phyloP scores from a whole-genome alignment of 2,113 vertebrate genomes.

The Cyprinodon brontotheroides region DNA sequence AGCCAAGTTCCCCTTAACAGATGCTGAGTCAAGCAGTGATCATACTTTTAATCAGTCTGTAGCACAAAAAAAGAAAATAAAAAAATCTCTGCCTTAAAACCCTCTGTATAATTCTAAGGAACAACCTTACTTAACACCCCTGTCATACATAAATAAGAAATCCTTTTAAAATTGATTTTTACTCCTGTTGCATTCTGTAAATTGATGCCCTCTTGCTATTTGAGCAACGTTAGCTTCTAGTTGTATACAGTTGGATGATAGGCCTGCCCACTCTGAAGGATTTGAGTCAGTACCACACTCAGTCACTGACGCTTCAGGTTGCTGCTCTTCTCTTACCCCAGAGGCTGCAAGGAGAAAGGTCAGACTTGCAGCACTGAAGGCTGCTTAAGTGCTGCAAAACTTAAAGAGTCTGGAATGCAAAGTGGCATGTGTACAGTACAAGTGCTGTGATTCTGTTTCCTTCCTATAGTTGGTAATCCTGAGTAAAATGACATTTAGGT shows the following conservation, averaged over 20 bases:
- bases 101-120: constrained; percentile 7
- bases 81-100: background rate
- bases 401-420: background rate
- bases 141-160: constrained; percentile 36
- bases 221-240: constrained; percentile 45
- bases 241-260: constrained; percentile 16
- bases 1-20: constrained; percentile 32
- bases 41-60: constrained; percentile 1
- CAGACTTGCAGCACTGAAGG: constrained; percentile 22
- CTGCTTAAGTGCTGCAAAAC: constrained; percentile 20
- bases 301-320: constrained; percentile 52
- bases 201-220: constrained; percentile 58
- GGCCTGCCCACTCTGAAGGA: constrained; percentile 26
- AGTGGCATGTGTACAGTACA: background rate
- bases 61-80: background rate
- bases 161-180: constrained; percentile 63
- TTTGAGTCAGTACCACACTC: constrained; percentile 30
- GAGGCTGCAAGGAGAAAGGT: constrained; percentile 59
- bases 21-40: constrained; percentile 1
- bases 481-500: too few relatives aligned
- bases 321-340: constrained; percentile 34
- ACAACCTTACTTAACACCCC: constrained; percentile 18
- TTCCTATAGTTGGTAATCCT: background rate
- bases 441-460: background rate
- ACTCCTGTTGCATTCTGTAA: constrained; percentile 52